Conservation (phyloP, 2,797 vertebrate genomes). For the Anguilla pacifica region DNA sequence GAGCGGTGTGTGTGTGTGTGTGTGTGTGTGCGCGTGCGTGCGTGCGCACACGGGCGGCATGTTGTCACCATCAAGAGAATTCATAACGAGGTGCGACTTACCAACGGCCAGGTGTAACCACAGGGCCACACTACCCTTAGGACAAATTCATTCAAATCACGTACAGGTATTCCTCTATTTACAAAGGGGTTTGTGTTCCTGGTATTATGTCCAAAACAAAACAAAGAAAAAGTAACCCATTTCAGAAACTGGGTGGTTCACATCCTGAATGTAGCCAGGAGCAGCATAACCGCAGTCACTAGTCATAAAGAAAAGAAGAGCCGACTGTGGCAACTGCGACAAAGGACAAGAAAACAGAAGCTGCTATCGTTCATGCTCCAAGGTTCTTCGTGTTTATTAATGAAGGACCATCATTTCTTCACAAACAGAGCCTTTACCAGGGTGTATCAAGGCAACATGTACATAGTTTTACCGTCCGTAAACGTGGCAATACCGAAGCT, state of each 20-base stretch:
- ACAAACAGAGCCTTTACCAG: not conserved
- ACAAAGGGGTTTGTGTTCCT: not conserved
- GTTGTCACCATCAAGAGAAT: not conserved
- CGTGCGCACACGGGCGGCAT: not conserved
- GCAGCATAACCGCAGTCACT: not conserved
- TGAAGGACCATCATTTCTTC: not conserved
- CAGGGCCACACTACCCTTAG: not conserved
- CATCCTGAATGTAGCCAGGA: not conserved
- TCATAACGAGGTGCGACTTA: not conserved
- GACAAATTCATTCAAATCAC: not conserved
- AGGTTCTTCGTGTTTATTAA: not conserved
- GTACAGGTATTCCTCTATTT: conserved; percentile 14
- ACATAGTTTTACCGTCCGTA: not conserved
- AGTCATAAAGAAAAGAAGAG: not conserved
- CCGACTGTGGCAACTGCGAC: not conserved
- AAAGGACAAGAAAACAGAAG: not conserved
- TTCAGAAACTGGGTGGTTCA: not conserved
- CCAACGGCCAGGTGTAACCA: not conserved
- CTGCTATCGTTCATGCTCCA: not conserved
- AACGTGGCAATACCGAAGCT: not conserved
- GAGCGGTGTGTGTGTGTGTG: not conserved
- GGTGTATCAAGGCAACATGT: not conserved
- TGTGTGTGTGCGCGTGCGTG: not conserved
- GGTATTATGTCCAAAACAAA: not conserved
- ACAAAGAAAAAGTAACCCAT: not conserved